These are phyloP conservation scores for Hemicrepidius hirtus DNA, from an alignment of 2,888 invertebrate genomes.

Conservation along the genomic window DNA sequence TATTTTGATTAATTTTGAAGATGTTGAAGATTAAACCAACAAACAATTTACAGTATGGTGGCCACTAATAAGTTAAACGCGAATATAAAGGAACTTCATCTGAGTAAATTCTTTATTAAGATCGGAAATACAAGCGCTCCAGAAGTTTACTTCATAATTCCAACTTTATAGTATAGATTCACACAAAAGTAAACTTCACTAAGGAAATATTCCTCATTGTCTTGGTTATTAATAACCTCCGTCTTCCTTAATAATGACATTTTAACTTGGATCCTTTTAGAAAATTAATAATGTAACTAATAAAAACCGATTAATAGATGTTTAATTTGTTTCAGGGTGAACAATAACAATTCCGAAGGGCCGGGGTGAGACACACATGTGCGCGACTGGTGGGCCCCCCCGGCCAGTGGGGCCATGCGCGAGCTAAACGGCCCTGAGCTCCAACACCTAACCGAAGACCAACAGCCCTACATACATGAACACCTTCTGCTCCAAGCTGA, in stretches of 20 bases:
- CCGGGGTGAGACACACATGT: constrained; percentile 56
- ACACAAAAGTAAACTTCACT: constrained; percentile 1
- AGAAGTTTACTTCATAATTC: constrained; percentile 14
- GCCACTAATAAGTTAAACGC: background rate
- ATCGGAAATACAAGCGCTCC: background rate
- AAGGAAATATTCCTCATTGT: constrained; percentile 1
- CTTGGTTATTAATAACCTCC: constrained; percentile 7
- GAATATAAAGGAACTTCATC: background rate
- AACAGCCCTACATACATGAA: constrained; percentile 63
- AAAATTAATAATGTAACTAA: too few relatives aligned
- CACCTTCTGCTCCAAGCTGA: constrained; percentile 63
- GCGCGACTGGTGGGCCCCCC: constrained; percentile 57
- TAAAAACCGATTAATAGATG: background rate
- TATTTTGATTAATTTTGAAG: too few relatives aligned
- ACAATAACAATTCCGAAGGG: constrained; percentile 35
- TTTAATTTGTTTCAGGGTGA: constrained; percentile 44
- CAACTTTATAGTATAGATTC: constrained; percentile 17
- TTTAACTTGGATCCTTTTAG: background rate
- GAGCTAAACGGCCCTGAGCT: constrained; percentile 76
- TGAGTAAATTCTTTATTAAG: constrained; percentile 1
- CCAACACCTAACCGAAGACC: constrained; percentile 72
- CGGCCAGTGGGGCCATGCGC: constrained; percentile 74
- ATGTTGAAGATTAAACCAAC: too few relatives aligned
- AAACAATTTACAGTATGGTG: background rate
- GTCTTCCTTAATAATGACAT: background rate